Conservation (phyloP, 2,888 invertebrate species). For the Camponotus fellah region DNA sequence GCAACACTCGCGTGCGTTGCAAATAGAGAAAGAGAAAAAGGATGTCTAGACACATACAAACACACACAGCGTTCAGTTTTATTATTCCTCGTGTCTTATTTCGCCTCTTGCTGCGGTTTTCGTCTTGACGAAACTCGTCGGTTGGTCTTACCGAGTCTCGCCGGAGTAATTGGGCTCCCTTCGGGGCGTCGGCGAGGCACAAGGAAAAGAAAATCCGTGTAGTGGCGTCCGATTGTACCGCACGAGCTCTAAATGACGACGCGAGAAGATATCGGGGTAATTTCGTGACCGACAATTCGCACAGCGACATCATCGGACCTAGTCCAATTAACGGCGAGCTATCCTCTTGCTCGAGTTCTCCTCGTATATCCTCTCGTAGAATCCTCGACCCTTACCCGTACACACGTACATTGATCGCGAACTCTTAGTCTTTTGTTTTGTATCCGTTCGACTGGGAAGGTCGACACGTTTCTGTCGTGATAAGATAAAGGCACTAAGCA, state of each 20-base stretch:
- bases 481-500: slow-evolving; percentile 20
- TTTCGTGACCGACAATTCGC: slow-evolving; percentile 79
- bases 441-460: neutral
- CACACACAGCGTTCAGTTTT: slow-evolving; percentile 17
- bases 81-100: slow-evolving; percentile 49
- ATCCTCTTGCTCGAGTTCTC: slow-evolving; percentile 56
- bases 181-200: slow-evolving; percentile 7
- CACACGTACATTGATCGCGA: slow-evolving; percentile 37
- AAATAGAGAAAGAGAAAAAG: slow-evolving; percentile 1
- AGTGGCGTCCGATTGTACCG: slow-evolving; percentile 44
- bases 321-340: slow-evolving; percentile 78
- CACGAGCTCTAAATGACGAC: slow-evolving; percentile 49
- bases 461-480: slow-evolving; percentile 20
- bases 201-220: slow-evolving; percentile 61
- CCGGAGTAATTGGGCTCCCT: slow-evolving; percentile 42
- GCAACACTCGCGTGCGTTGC: slow-evolving; percentile 22
- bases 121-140: slow-evolving; percentile 42
- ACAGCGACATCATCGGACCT: slow-evolving; percentile 73
- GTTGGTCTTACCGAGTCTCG: slow-evolving; percentile 25
- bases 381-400: slow-evolving; percentile 48
- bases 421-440: slow-evolving; percentile 34
- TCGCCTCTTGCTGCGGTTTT: slow-evolving; percentile 38
- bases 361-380: slow-evolving; percentile 62
- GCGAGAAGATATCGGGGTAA: slow-evolving; percentile 76
- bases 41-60: neutral